Evolutionary conservation across 2,797 vertebrate species (phyloP), one percentile per base, ranked within the genome.

Genomic region (Carapus acus): DNA sequence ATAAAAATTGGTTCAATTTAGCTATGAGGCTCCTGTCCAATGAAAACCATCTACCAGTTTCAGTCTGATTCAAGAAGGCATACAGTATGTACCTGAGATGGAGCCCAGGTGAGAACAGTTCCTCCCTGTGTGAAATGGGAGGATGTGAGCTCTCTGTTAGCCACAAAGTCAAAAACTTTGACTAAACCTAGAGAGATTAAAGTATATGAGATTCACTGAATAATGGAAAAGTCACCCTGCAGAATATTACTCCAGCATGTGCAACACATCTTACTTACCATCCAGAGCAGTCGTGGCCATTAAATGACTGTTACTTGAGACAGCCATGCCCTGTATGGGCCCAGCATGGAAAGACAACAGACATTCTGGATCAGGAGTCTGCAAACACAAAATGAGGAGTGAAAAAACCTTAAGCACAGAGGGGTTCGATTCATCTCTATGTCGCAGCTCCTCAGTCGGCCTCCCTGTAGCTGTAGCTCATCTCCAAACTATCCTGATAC

Each of bases 291-390:
- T 92, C 1, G 91, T 94, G 52, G 90, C 94, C 91, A 97, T 88
- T 47, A 99, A 88, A 27, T 91, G 88, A 3, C 91, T 93, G 20
- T 82, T 43, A 21, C 87, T 86, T 7, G 93, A 96, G 6, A 92
- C 81, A 12, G 87, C 80, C 57, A 98, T n/a, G 4, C 88, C 91
- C 55, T 88, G 83, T 18, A 97, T 89, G 1, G 67, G 62, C 31
- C 94, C 92, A 0, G 89, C 79, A 15, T 97, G 95, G 78, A 92
- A 96, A 43, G 87, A 88, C 40, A 88, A 92, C 49, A 99, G 83
- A 29, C 90, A 84, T 62, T 92, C 88, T 39, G 95, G 94, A 62
- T 94, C 91, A 14, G 75, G 85, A 17, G 87, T 88, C 95, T 98
- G 60, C 33, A 72, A 14, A 60, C 39, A 75, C 37, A 62, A 2